Conservation (phyloP, 2,113 vertebrate genomes). For the Polypterus bichir region DNA sequence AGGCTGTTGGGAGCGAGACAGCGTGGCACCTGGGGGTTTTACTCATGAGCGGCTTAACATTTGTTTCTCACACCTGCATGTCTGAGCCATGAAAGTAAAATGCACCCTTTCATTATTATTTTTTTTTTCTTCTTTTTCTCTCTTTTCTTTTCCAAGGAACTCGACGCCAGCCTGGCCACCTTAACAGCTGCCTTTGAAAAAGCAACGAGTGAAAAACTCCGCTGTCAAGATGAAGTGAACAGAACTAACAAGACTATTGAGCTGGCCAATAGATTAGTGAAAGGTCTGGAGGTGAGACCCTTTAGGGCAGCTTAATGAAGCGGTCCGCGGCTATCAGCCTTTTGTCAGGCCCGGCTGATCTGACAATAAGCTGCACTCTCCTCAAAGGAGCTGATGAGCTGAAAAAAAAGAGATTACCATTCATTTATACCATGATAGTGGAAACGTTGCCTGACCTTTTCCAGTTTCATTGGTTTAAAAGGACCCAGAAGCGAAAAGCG, state of each 20-base stretch:
- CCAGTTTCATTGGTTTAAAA: constrained; percentile 37
- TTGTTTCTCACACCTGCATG: background rate
- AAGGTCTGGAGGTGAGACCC: constrained; percentile 85
- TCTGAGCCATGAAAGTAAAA: background rate
- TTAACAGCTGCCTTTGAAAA: constrained; percentile 66
- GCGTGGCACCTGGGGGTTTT: too few relatives aligned
- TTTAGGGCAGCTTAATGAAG: constrained; percentile 67
- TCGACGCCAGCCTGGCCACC: constrained; percentile 71
- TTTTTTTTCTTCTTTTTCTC: constrained; percentile 32
- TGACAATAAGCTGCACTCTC: constrained; percentile 67
- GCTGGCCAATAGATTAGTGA: constrained; percentile 87
- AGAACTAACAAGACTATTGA: constrained; percentile 87
- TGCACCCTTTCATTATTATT: background rate
- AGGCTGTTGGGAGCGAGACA: too few relatives aligned
- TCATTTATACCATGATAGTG: constrained; percentile 64
- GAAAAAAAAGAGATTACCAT: constrained; percentile 73
- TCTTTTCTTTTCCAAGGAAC: constrained; percentile 68
- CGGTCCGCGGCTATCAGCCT: constrained; percentile 58
- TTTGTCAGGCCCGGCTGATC: constrained; percentile 69
- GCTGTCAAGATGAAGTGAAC: constrained; percentile 84
- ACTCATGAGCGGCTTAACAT: constrained; percentile 27
- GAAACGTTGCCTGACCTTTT: constrained; percentile 68
- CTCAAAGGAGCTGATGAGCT: constrained; percentile 73
- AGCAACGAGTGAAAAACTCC: constrained; percentile 77
- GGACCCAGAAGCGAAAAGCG: constrained; percentile 1